Evolutionary conservation across 2,113 vertebrate genomes (phyloP).

Genomic region (Phrynocephalus versicolor): DNA sequence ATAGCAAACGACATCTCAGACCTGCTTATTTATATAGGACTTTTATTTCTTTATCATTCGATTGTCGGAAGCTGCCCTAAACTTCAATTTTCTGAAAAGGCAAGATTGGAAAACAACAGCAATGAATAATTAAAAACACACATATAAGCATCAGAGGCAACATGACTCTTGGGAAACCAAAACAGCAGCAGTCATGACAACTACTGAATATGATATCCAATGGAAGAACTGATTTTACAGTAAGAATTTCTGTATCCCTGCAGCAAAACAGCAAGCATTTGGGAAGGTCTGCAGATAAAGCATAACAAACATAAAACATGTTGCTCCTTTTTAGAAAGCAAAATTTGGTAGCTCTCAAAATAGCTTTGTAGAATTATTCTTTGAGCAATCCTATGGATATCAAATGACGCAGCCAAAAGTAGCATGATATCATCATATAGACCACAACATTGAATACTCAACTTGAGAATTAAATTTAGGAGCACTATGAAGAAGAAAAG

Average conservation of each 20-base stretch:
- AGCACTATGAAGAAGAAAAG: not conserved
- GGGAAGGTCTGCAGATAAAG: not conserved
- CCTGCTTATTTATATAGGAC: not conserved
- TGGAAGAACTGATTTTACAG: not conserved
- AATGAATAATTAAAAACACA: not conserved
- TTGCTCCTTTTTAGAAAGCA: not conserved
- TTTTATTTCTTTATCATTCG: not conserved
- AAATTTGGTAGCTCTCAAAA: not conserved
- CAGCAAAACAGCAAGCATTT: not conserved
- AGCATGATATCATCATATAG: not conserved
- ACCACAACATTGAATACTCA: not conserved
- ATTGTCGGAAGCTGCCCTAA: not conserved
- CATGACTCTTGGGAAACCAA: not conserved
- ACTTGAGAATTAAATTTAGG: not conserved
- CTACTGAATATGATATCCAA: not conserved
- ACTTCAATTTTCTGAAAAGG: not conserved
- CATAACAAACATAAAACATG: not conserved
- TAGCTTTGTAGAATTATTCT: not conserved
- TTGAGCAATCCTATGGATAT: slow-evolving; percentile 15
- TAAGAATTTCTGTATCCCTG: too few species aligned
- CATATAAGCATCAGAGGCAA: not conserved
- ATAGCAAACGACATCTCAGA: too few species aligned
- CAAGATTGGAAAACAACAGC: not conserved
- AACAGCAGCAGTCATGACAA: not conserved
- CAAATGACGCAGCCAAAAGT: not conserved